Percentiles rank a stretch among this genome's conserved stretches.
Conservation (phyloP, 1,140 invertebrate species). For the Stegodyphus mimosarum region DNA sequence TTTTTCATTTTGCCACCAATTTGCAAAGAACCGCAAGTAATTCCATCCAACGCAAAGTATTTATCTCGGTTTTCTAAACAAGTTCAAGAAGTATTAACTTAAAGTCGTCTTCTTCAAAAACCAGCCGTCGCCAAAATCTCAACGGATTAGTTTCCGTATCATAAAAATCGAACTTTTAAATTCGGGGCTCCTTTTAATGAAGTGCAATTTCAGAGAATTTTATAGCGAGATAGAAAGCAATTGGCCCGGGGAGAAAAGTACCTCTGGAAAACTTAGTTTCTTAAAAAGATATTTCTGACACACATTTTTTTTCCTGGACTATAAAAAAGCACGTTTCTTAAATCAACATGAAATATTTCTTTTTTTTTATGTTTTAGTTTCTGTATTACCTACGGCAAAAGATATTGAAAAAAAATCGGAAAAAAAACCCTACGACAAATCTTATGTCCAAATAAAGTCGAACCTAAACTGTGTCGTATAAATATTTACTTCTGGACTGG, state of each 20-base stretch:
- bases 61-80: no score
- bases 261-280: conserved; percentile 21
- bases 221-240: conserved; percentile 4
- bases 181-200: conserved; percentile 44
- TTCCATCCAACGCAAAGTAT: no score
- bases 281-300: conserved; percentile 40
- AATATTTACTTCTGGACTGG: conserved; percentile 46
- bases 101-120: no score
- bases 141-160: conserved; percentile 43
- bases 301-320: conserved; percentile 4
- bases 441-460: conserved; percentile 55
- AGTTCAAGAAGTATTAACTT: no score
- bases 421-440: conserved; percentile 38
- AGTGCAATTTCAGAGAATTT: conserved; percentile 47
- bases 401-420: conserved; percentile 7
- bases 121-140: no score
- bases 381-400: conserved; percentile 24
- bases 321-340: conserved; percentile 28
- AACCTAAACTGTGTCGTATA: conserved; percentile 44
- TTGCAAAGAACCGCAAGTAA: no score
- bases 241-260: conserved; percentile 34
- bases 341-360: conserved; percentile 50
- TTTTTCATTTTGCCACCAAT: no score
- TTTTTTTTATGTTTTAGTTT: conserved; percentile 25
- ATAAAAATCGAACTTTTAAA: conserved; percentile 56